Conservation (phyloP, 1,140 invertebrate genomes). For the Fopius arisanus region DNA sequence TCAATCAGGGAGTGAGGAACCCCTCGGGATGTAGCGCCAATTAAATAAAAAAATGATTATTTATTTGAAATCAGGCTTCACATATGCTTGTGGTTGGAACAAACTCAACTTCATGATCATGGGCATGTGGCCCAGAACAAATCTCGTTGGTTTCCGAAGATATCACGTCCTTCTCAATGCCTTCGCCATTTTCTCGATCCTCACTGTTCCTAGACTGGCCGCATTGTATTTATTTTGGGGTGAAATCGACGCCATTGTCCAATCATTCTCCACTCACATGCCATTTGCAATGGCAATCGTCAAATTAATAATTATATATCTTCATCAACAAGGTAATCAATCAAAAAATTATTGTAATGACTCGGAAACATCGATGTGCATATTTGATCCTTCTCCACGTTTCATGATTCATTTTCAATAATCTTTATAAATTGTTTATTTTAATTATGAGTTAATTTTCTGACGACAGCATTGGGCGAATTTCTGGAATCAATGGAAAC, state of each 20-base stretch:
- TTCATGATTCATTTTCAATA: too few species aligned
- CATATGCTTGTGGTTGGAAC: neutral
- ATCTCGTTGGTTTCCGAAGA: conserved; percentile 6
- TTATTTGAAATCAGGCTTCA: neutral
- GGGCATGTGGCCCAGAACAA: conserved; percentile 22
- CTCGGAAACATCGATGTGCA: too few species aligned
- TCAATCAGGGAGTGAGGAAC: too few species aligned
- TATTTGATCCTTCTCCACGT: too few species aligned
- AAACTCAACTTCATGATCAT: conserved; percentile 2
- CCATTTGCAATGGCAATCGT: neutral
- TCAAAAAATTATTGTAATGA: neutral
- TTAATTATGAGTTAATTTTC: neutral
- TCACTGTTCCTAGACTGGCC: neutral
- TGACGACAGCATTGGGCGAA: conserved; percentile 1
- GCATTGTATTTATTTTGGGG: conserved; percentile 15
- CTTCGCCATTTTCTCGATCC: neutral
- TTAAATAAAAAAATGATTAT: too few species aligned
- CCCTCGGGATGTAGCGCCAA: too few species aligned
- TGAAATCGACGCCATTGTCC: neutral
- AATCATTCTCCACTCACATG: neutral
- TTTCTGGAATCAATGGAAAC: conserved; percentile 27
- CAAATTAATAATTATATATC: conserved; percentile 16
- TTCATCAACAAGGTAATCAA: conserved; percentile 21
- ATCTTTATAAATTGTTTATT: too few species aligned
- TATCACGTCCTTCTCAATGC: neutral